Conservation (phyloP, 2,797 vertebrate genomes). For the Danio aesculapii region DNA sequence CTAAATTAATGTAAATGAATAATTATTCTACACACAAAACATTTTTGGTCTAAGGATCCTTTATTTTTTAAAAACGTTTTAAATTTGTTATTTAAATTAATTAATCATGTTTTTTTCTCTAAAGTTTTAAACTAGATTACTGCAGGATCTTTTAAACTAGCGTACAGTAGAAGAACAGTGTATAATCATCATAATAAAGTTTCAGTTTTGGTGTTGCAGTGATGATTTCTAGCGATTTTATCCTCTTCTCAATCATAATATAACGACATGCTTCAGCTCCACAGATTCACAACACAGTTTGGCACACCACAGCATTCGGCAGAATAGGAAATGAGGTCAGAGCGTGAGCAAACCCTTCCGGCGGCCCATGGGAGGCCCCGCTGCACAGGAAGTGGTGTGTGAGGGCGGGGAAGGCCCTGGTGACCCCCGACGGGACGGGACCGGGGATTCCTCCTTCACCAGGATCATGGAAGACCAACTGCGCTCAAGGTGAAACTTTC, state of each 20-base stretch:
- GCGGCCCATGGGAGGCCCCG: constrained; percentile 57
- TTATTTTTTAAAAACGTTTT: no score
- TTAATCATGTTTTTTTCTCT: no score
- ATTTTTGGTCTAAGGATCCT: no score
- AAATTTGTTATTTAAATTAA: no score
- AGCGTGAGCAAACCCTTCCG: constrained; percentile 66
- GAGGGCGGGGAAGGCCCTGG: constrained; percentile 60
- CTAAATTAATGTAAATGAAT: no score
- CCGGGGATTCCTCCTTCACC: constrained; percentile 67
- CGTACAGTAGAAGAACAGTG: no score
- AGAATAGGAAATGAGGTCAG: constrained; percentile 73
- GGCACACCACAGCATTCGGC: not conserved
- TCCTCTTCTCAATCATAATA: not conserved
- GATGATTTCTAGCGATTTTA: no score
- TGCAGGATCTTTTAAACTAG: no score
- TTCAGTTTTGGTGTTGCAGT: no score
- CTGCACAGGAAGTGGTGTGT: constrained; percentile 75
- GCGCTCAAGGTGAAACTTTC: constrained; percentile 65
- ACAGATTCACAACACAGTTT: constrained; percentile 23
- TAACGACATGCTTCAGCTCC: not conserved
- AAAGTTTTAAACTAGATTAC: no score
- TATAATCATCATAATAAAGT: no score
- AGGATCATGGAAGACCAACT: constrained; percentile 48
- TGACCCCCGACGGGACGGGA: constrained; percentile 45
- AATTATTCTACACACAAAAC: no score